Conservation (phyloP, 2,113 vertebrate species). For the Rattus norvegicus region GRCr8 NC_086024.1:131053001-131053500, state of each 20-base stretch:
- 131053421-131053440: background rate
- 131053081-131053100: accelerated
- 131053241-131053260: background rate
- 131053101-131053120: background rate
- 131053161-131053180: background rate
- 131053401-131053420: background rate
- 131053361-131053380: background rate
- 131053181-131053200: background rate
- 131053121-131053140: background rate
- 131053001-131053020: too few species aligned
- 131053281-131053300: too few species aligned
- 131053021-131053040: background rate
- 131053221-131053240: accelerated
- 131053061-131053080: accelerated
- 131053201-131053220: background rate
- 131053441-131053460: too few species aligned
- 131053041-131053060: too few species aligned
- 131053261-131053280: too few species aligned
- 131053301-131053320: background rate
- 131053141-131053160: accelerated
- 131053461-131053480: too few species aligned
- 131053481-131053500: background rate
- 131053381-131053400: background rate
- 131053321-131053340: too few species aligned
- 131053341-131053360: too few species aligned